Conservation (phyloP, 2,888 invertebrate species). For the Cinara cedri region DNA sequence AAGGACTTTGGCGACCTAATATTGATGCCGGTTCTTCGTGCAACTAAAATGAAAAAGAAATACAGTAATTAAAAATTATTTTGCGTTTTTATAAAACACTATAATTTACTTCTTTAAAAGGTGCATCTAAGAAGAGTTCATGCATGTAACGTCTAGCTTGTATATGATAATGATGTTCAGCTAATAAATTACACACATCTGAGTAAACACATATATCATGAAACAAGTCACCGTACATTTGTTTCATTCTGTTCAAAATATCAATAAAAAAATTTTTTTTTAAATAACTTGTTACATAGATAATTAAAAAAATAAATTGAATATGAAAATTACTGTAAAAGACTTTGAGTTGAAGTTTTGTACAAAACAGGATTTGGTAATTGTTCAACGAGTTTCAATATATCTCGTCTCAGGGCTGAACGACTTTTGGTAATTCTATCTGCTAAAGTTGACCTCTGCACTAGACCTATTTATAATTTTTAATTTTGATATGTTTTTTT, state of each 20-base stretch:
- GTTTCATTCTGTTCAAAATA: slow-evolving; percentile 64
- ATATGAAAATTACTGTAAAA: slow-evolving; percentile 68
- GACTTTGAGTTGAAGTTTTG: slow-evolving; percentile 80
- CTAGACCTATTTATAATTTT: slow-evolving; percentile 58
- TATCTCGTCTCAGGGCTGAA: slow-evolving; percentile 66
- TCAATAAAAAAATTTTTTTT: neutral
- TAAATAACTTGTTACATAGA: neutral
- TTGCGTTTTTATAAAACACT: slow-evolving; percentile 5
- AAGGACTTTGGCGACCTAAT: slow-evolving; percentile 40
- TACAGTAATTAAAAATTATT: neutral
- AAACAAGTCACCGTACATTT: slow-evolving; percentile 66
- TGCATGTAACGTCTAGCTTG: slow-evolving; percentile 86
- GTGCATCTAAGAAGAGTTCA: slow-evolving; percentile 87
- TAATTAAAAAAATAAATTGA: neutral
- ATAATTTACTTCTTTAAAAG: slow-evolving; percentile 69
- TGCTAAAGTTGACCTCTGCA: slow-evolving; percentile 59
- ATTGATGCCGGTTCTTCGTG: slow-evolving; percentile 63
- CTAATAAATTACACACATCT: slow-evolving; percentile 82
- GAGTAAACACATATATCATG: slow-evolving; percentile 90
- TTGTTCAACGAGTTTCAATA: slow-evolving; percentile 75
- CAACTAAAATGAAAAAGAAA: slow-evolving; percentile 61
- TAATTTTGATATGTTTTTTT: no score
- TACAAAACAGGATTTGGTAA: slow-evolving; percentile 80
- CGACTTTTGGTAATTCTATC: slow-evolving; percentile 60
- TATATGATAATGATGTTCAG: slow-evolving; percentile 80